Evolutionary conservation across 2,113 vertebrate species (phyloP), one percentile per base, ranked within the genome.

Genomic region (Phaethornis superciliosus): DNA sequence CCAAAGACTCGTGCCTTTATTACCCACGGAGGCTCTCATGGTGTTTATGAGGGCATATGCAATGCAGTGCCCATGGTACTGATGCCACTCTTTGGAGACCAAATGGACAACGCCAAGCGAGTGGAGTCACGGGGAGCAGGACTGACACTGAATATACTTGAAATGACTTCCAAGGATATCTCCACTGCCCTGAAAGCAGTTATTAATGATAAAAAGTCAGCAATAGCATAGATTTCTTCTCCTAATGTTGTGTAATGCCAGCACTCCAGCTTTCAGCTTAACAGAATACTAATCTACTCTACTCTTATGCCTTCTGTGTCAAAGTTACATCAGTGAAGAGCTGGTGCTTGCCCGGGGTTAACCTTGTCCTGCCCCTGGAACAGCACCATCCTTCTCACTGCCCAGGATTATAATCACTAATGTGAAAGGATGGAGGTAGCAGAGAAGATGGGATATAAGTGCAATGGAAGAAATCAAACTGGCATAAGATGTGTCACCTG

Each of bases 31-130:
- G 99, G 99, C 58, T 99, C 98, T 18, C 98, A 99, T 0, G 98
- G 99, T 0, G 28, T 99, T 62, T 99, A 98, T 2, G 99, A 99
- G 95, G 99, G 98, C 15, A 97, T 99, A 46, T 99, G 99, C 96
- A 99, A 99, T 0, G 98, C 97, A 0, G 98, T 99, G 74, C 99
- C 99, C 3, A 98, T 99, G 99, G 91, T 99, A 69, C 96, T 99
- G 97, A 24, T 99, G 96, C 99, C 99, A 2, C 59, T 99, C 6
- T 96, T 77, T 6, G 99, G 97, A 2, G 99, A 99, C 55, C 99
- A 99, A 95, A 97, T 97, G 56, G 99, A 99, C 95, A 99, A 99
- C 0, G 99, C 98, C 1, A 94, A 97, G 28, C 98, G 96, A 60
- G 35, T 99, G 47, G 98, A 97, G 21, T 97, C 96, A 40, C 97